Evolutionary conservation across 2,888 invertebrate species (phyloP), one percentile per base, ranked within the genome.

Genomic region (Elegia similella): DNA sequence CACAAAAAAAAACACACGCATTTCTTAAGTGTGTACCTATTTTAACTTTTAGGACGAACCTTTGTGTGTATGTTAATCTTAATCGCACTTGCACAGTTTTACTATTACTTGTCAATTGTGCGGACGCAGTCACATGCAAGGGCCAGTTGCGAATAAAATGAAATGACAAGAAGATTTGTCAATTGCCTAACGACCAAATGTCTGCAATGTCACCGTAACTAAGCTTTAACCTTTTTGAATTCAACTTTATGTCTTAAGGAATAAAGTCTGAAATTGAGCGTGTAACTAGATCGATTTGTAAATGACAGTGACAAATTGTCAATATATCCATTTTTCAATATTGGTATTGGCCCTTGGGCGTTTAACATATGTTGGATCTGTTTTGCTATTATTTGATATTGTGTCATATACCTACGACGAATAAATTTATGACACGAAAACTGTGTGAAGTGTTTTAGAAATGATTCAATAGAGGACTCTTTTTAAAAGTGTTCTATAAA

Each of bases 261-360:
- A 46, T 23, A 29, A 46, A 46, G 46, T 46, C 23, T 12, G 7
- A 46, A 46, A 23, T 23, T 6, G 46, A 23, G n/a, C 6, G n/a
- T n/a, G 15, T 29, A n/a, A 23, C 12, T 12, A 6, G 6, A 46
- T 46, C 23, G 17, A 46, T 29, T 46, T 46, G 23, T 46, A 46
- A 23, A 46, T 46, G 46, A 46, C 46, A 46, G 46, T 46, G 46
- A 46, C 46, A 46, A 46, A 46, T 46, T 46, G 46, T 5, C 46
- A 17, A 46, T 12, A 23, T n/a, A 46, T 17, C 46, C 46, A 46
- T 46, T 46, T 46, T 12, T 17, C 10, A 29, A 29, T 23, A 23
- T 46, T 29, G 23, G 46, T 29, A 12, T 38, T 8, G 12, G n/a
- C 38, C 1, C 12, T 38, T 38, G 38, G 38, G 38, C 5, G n/a